Conservation (phyloP, 2,797 vertebrate species). For the Staurois parvus region DNA sequence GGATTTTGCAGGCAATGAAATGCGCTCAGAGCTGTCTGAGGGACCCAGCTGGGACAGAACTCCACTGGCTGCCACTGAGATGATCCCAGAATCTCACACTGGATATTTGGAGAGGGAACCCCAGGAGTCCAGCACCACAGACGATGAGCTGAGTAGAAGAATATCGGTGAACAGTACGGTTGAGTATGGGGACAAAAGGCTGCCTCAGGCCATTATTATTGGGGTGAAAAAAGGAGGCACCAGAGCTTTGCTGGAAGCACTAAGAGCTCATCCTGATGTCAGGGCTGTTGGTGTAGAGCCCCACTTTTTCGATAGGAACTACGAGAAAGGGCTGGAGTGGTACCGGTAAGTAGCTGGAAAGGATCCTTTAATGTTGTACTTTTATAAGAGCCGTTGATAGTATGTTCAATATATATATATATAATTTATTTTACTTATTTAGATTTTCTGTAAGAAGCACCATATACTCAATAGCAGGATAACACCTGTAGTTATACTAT, state of each 20-base stretch:
- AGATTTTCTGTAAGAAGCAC: no score
- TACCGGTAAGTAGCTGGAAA: constrained; percentile 84
- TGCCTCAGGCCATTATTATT: constrained; percentile 96
- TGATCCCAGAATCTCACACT: constrained; percentile 72
- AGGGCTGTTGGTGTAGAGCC: constrained; percentile 96
- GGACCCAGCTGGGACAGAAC: constrained; percentile 77
- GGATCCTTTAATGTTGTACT: neutral
- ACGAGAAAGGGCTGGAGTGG: constrained; percentile 95
- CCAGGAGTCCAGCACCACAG: constrained; percentile 86
- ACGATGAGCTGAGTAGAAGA: constrained; percentile 79
- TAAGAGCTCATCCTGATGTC: constrained; percentile 95
- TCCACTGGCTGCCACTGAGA: constrained; percentile 77
- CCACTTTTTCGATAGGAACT: constrained; percentile 98
- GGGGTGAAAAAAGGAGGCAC: constrained; percentile 98
- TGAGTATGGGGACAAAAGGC: constrained; percentile 93
- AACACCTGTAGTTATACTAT: no score
- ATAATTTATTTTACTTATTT: no score
- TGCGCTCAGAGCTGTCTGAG: neutral
- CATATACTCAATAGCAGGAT: no score
- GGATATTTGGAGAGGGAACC: constrained; percentile 77
- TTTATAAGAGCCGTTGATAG: neutral
- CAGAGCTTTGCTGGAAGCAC: constrained; percentile 91
- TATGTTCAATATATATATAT: no score
- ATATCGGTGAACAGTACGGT: constrained; percentile 81
- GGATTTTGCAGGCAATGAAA: constrained; percentile 31